phyloP scores from a whole-genome alignment of 1,140 invertebrate genomes.

The Cotesia chilonis region DNA sequence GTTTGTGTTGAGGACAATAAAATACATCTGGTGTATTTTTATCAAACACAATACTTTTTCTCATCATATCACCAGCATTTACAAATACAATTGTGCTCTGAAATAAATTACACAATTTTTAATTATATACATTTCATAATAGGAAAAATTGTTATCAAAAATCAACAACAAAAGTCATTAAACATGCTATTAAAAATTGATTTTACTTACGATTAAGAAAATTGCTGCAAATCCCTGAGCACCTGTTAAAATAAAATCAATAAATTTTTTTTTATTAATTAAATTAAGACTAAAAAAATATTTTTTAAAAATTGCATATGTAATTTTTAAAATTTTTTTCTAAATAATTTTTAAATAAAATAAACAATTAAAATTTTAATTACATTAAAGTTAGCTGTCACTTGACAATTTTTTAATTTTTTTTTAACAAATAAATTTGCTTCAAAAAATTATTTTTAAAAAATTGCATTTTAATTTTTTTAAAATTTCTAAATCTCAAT shows the following conservation, averaged over 20 bases:
- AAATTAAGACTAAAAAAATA: too few relatives aligned
- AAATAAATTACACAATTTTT: constrained; percentile 6
- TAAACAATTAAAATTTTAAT: too few relatives aligned
- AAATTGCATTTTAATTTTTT: too few relatives aligned
- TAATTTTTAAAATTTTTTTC: too few relatives aligned
- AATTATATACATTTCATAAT: constrained; percentile 4
- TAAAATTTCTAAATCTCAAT: too few relatives aligned
- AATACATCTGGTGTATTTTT: constrained; percentile 85
- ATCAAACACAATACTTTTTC: constrained; percentile 84
- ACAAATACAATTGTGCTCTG: constrained; percentile 45
- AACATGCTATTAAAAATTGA: background rate
- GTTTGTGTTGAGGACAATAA: constrained; percentile 83
- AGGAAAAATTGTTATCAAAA: background rate
- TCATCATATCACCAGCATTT: constrained; percentile 77
- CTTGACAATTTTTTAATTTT: too few relatives aligned
- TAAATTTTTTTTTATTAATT: too few relatives aligned
- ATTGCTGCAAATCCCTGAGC: background rate
- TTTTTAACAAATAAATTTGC: too few relatives aligned
- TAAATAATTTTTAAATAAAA: too few relatives aligned
- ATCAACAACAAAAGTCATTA: background rate
- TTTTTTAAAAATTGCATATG: too few relatives aligned
- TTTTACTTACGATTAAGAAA: constrained; percentile 5
- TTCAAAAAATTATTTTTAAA: too few relatives aligned
- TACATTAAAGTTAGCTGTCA: too few relatives aligned
- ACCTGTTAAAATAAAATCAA: constrained; percentile 4